Evolutionary conservation across 2,888 invertebrate genomes (phyloP).

Genomic region (Hypomecis punctinalis): DNA sequence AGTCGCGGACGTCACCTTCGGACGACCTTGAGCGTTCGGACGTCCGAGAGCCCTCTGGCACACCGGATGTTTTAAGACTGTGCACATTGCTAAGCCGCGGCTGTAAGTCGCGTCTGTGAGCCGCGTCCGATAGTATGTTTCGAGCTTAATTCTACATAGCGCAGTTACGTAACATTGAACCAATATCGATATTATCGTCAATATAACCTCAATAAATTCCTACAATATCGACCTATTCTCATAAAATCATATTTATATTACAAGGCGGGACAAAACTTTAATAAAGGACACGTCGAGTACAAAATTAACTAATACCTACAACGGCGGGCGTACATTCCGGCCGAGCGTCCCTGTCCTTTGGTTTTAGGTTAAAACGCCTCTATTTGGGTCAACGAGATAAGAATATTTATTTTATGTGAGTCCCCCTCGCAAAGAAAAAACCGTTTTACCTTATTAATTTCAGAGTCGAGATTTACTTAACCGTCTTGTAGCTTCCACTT

Average conservation of each 20-base stretch:
- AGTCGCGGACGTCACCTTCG: no score
- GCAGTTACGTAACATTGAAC: neutral
- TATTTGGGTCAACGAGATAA: constrained; percentile 61
- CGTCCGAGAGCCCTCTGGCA: no score
- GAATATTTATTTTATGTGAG: constrained; percentile 51
- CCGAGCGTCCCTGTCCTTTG: constrained; percentile 38
- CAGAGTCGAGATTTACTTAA: constrained; percentile 42
- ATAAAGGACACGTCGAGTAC: constrained; percentile 25
- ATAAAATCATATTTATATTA: constrained; percentile 24
- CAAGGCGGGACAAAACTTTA: constrained; percentile 11
- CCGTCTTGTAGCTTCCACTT: constrained; percentile 18
- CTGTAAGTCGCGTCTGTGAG: no score
- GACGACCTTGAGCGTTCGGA: no score
- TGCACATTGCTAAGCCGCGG: no score
- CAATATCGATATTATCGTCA: constrained; percentile 2
- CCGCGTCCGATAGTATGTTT: no score
- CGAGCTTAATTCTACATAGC: no score
- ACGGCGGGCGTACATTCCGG: constrained; percentile 34
- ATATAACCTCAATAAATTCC: constrained; percentile 6
- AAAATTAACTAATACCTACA: constrained; percentile 38
- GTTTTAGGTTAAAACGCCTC: constrained; percentile 56
- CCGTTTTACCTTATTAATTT: constrained; percentile 38
- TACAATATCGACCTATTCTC: constrained; percentile 14
- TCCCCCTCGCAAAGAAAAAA: constrained; percentile 33
- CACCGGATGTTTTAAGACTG: no score